Percentiles rank a stretch among this genome's conserved stretches.
These are phyloP conservation scores for Eupsittula cactorum DNA, from an alignment of 2,113 vertebrate species.

Conservation along the genomic window DNA sequence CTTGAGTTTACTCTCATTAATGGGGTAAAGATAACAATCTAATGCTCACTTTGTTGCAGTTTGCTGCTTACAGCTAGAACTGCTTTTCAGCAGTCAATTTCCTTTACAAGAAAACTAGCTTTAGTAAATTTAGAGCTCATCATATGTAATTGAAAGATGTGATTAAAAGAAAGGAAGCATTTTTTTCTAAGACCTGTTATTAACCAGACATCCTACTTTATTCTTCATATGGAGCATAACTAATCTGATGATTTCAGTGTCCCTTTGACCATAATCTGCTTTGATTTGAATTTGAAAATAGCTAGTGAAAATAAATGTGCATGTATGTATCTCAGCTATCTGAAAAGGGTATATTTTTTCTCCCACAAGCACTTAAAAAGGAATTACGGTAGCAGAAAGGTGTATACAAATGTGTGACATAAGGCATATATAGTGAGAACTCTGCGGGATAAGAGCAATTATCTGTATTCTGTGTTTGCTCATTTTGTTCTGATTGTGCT, in stretches of 20 bases:
- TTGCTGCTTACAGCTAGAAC: not conserved
- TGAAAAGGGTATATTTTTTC: not conserved
- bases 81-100: not conserved
- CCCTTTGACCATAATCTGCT: slow-evolving; percentile 27
- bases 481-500: not conserved
- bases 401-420: not conserved
- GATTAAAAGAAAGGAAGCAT: slow-evolving; percentile 32
- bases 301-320: not conserved
- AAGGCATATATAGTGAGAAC: not conserved
- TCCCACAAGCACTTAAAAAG: not conserved
- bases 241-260: slow-evolving; percentile 48
- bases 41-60: not conserved
- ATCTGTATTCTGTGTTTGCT: not conserved
- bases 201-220: slow-evolving; percentile 37
- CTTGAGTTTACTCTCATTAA: not conserved
- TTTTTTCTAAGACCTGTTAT: slow-evolving; percentile 21
- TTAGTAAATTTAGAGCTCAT: slow-evolving; percentile 22
- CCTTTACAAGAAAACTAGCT: not conserved
- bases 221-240: slow-evolving; percentile 23
- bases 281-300: slow-evolving; percentile 27
- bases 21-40: not conserved
- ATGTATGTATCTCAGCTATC: not conserved
- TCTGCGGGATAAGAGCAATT: not conserved
- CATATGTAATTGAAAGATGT: slow-evolving; percentile 8
- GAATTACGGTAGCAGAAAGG: not conserved